Evolutionary conservation across 2,888 invertebrate species (phyloP).

Genomic region (Myopa tessellatipennis): DNA sequence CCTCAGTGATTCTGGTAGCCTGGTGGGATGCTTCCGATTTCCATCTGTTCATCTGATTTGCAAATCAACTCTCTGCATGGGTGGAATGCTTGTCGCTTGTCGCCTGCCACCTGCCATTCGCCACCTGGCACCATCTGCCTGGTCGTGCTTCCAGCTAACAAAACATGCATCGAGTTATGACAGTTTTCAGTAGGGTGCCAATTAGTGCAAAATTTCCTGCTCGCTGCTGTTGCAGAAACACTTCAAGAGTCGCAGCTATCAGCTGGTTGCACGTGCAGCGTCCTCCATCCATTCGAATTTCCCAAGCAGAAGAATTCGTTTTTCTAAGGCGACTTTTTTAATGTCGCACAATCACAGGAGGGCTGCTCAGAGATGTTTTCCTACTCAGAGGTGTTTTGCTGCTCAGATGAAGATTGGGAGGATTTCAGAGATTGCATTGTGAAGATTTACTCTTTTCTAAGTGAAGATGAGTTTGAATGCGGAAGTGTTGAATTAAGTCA

Average conservation of each 20-base stretch:
- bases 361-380: not conserved
- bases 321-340: not conserved
- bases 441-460: too few species aligned
- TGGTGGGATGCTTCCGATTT: slow-evolving; percentile 2
- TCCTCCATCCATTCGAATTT: not conserved
- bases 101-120: not conserved
- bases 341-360: not conserved
- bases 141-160: not conserved
- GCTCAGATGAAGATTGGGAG: too few species aligned
- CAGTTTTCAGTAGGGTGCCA: slow-evolving; percentile 59
- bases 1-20: not conserved
- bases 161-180: slow-evolving; percentile 52
- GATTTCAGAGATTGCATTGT: too few species aligned
- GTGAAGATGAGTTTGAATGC: too few species aligned
- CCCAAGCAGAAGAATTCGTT: not conserved
- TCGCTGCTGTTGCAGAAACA: slow-evolving; percentile 32
- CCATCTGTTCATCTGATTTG: slow-evolving; percentile 7
- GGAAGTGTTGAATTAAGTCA: too few species aligned
- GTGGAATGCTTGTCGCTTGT: not conserved
- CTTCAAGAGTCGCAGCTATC: not conserved
- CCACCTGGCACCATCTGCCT: too few species aligned
- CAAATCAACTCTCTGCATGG: not conserved
- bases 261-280: not conserved
- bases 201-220: slow-evolving; percentile 56
- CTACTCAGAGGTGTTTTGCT: too few species aligned